Base-by-base conservation (phyloP, 1,140 invertebrate genomes). In the Formica selysi region DNA sequence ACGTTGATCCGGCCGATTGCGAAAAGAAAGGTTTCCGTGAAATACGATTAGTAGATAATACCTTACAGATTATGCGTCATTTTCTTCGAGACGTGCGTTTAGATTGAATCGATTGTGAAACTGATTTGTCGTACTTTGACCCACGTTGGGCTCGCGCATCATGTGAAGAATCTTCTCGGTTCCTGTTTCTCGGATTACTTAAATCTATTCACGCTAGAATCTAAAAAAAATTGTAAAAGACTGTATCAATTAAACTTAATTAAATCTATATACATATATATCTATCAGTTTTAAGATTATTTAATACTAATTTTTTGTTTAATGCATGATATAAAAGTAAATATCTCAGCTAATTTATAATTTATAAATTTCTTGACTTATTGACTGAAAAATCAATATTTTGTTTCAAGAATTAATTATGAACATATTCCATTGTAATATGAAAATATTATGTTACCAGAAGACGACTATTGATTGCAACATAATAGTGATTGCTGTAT, bases 41-140 rank as follows among this genome's bases (percentile, higher is more conserved):
- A 68, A 38, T 83, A 74, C 57, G 87, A 88, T 73, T 83, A 73
- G 38, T 32, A 73, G 79, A 83, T 83, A 70, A 68, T 62, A 73
- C 54, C 68, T 62, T 44, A 54, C 67, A 83, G 67, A 85, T 86
- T 80, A 86, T 51, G 71, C 51, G 38, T 64, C 64, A 29, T 65
- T 85, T 29, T 29, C 19, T 32, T 54, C 41, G 74, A 51, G 51
- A 65, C 61, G 38, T 38, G 32, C 70, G 32, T 13, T 80, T 68
- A 80, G 65, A 70, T 78, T 19, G 29, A 67, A 79, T 29, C 41
- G 76, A 80, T 68, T 80, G 32, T 68, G 22, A 36, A 54, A 57
- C 67, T 22, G 44, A 51, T 32, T 32, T 32, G 8, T 5, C 48
- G n/a, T 8, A 68, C 22, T 54, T 51, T 32, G 48, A 0, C 22